Conservation (phyloP, 1,140 invertebrate genomes). For the Physella acuta region DNA sequence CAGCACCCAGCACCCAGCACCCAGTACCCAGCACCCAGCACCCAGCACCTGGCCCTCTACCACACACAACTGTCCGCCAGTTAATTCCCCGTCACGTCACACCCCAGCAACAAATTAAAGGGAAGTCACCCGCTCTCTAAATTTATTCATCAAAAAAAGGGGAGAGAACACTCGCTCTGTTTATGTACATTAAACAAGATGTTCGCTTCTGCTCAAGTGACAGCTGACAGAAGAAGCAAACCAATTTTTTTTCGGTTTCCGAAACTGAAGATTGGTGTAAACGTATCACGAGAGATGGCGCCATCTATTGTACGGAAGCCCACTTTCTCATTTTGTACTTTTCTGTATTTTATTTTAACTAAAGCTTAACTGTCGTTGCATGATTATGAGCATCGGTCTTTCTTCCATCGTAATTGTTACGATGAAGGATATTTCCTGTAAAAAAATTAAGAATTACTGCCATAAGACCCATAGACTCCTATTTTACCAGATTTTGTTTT, state of each 20-base stretch:
- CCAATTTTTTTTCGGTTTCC: conserved; percentile 5
- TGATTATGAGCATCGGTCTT: too few relatives aligned
- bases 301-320: conserved; percentile 1
- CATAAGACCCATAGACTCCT: too few relatives aligned
- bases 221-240: conserved; percentile 24
- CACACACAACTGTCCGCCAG: not conserved
- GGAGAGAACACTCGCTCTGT: not conserved
- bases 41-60: too few relatives aligned
- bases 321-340: not conserved
- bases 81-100: not conserved
- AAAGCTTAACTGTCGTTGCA: too few relatives aligned
- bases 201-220: conserved; percentile 7
- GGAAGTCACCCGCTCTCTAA: not conserved
- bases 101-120: not conserved
- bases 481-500: too few relatives aligned
- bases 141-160: not conserved
- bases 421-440: too few relatives aligned
- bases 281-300: conserved; percentile 14
- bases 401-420: too few relatives aligned
- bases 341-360: too few relatives aligned
- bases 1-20: too few relatives aligned
- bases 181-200: conserved; percentile 24
- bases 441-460: too few relatives aligned
- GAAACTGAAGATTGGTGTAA: conserved; percentile 22
- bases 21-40: too few relatives aligned